phyloP scores from a whole-genome alignment of 2,113 vertebrate genomes.

The Polyodon spathula region DNA sequence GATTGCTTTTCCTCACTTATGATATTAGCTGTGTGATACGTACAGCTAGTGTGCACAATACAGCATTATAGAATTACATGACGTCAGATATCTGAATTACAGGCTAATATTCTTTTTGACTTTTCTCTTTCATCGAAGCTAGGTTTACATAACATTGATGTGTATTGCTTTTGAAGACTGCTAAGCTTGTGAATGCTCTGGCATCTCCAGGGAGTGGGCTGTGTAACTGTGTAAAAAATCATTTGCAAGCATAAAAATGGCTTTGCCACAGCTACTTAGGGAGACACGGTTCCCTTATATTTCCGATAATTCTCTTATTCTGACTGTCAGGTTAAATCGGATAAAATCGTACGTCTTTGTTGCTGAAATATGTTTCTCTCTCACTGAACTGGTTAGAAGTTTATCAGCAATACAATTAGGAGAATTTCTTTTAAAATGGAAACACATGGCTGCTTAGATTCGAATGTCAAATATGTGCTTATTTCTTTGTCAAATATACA shows the following conservation, averaged over 20 bases:
- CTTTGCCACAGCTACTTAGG: conserved; percentile 38
- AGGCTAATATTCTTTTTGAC: conserved; percentile 35
- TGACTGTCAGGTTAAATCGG: conserved; percentile 52
- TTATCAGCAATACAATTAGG: conserved; percentile 34
- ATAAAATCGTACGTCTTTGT: conserved; percentile 49
- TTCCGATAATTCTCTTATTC: conserved; percentile 41
- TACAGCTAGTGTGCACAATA: too few relatives aligned
- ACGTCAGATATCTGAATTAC: conserved; percentile 17
- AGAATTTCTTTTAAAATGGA: conserved; percentile 37
- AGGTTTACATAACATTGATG: conserved; percentile 39
- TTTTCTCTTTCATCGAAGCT: conserved; percentile 48
- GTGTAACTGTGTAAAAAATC: conserved; percentile 42
- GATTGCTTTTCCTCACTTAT: too few relatives aligned
- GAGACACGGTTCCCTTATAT: conserved; percentile 47
- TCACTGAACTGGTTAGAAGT: conserved; percentile 27
- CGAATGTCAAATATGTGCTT: too few relatives aligned
- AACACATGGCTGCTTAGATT: not conserved
- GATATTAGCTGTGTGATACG: too few relatives aligned
- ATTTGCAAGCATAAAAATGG: conserved; percentile 44
- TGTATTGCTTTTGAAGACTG: conserved; percentile 46
- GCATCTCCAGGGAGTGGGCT: conserved; percentile 50
- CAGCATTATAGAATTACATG: too few relatives aligned
- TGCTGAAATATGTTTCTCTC: conserved; percentile 36
- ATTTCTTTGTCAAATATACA: too few relatives aligned
- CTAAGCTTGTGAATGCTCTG: conserved; percentile 47